These are phyloP conservation scores for Periophthalmus magnuspinnatus DNA, from an alignment of 2,797 vertebrate genomes.

Conservation along the genomic window DNA sequence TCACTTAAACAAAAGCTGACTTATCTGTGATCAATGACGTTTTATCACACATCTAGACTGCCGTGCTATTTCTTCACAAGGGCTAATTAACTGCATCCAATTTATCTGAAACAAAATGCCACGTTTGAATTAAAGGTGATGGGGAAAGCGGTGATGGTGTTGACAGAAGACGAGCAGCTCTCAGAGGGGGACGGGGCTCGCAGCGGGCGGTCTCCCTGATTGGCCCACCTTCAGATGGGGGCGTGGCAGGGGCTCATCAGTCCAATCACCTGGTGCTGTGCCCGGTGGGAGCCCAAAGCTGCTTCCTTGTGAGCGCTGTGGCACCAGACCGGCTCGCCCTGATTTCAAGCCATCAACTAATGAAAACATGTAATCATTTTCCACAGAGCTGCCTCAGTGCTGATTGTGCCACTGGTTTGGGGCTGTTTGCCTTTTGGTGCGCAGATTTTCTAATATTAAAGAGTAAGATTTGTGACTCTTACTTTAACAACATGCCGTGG, in stretches of 20 bases:
- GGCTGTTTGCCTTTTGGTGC: constrained; percentile 18
- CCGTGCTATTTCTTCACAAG: background rate
- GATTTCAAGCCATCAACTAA: constrained; percentile 61
- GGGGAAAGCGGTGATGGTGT: constrained; percentile 23
- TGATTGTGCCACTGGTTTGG: constrained; percentile 16
- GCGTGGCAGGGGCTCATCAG: constrained; percentile 58
- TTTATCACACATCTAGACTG: constrained; percentile 19
- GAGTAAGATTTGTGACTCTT: no score
- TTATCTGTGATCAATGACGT: constrained; percentile 25
- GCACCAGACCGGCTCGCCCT: constrained; percentile 41
- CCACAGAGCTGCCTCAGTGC: constrained; percentile 34
- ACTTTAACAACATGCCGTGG: no score
- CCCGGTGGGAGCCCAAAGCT: constrained; percentile 48
- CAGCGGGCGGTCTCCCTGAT: constrained; percentile 47
- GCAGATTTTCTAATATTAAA: background rate
- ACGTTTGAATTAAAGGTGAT: constrained; percentile 22
- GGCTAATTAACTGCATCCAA: constrained; percentile 38
- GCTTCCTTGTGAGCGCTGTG: constrained; percentile 34
- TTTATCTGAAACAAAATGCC: constrained; percentile 18
- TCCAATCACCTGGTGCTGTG: constrained; percentile 61
- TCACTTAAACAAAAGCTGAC: constrained; percentile 36
- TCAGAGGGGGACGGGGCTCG: constrained; percentile 29
- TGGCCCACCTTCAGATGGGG: constrained; percentile 54
- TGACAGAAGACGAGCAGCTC: constrained; percentile 39
- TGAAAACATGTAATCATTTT: constrained; percentile 64